Conservation (phyloP, 2,797 vertebrate genomes). For the Epinephelus malabaricus region DNA sequence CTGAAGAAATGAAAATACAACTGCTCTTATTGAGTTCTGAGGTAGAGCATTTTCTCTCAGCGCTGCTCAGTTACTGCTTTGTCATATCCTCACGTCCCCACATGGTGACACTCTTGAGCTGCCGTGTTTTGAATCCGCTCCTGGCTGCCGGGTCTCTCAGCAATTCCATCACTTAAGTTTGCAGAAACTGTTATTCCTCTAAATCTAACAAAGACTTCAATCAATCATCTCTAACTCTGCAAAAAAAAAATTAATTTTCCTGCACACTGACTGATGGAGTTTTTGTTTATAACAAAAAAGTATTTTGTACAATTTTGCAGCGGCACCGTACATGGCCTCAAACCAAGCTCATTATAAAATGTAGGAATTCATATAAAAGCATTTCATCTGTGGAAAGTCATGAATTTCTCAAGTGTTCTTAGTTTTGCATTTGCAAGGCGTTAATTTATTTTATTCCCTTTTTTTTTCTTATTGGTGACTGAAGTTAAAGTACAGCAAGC, state of each 20-base stretch:
- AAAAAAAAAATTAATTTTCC: constrained; percentile 60
- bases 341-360: constrained; percentile 46
- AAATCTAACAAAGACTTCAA: constrained; percentile 78
- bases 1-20: constrained; percentile 42
- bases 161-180: constrained; percentile 81
- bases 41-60: constrained; percentile 18
- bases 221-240: constrained; percentile 67
- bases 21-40: constrained; percentile 28
- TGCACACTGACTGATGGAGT: constrained; percentile 52
- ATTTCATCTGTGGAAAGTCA: constrained; percentile 52
- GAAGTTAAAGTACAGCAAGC: constrained; percentile 54
- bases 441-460: constrained; percentile 39
- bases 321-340: constrained; percentile 7
- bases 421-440: constrained; percentile 53
- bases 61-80: constrained; percentile 15
- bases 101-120: constrained; percentile 87
- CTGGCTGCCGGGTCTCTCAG: constrained; percentile 54
- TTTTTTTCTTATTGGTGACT: constrained; percentile 28
- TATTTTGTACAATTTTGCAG: constrained; percentile 61
- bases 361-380: constrained; percentile 47
- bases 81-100: constrained; percentile 64
- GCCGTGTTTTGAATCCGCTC: constrained; percentile 48
- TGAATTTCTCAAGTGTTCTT: constrained; percentile 45
- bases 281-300: constrained; percentile 61
- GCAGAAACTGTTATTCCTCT: constrained; percentile 72